Evolutionary conservation across 2,888 invertebrate species (phyloP).

Genomic region (Ischnus inquisitorius): DNA sequence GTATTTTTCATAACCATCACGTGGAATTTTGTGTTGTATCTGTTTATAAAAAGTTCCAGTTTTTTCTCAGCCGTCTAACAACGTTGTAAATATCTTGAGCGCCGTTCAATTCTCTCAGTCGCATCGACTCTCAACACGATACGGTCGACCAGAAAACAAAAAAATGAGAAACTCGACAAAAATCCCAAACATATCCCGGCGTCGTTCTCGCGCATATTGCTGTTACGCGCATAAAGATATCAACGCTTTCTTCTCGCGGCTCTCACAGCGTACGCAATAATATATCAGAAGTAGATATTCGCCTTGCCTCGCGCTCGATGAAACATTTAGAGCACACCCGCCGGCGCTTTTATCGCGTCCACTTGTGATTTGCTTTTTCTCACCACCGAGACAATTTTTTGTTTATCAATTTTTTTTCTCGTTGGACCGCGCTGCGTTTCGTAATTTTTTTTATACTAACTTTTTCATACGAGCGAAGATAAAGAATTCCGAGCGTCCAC

Average conservation of each 20-base stretch:
- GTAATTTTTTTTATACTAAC: neutral
- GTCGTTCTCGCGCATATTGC: slow-evolving; percentile 15
- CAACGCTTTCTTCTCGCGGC: slow-evolving; percentile 51
- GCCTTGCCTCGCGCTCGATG: slow-evolving; percentile 25
- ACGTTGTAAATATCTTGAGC: slow-evolving; percentile 48
- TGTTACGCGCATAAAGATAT: slow-evolving; percentile 53
- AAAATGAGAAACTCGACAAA: slow-evolving; percentile 43
- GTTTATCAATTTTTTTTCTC: neutral
- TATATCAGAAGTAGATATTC: slow-evolving; percentile 53
- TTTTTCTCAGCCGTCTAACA: no score
- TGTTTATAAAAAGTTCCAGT: no score
- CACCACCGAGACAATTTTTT: neutral
- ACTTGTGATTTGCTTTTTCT: slow-evolving; percentile 39
- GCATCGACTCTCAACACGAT: neutral
- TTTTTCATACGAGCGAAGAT: neutral
- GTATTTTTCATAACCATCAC: no score
- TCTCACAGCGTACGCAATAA: slow-evolving; percentile 41
- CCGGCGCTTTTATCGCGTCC: neutral
- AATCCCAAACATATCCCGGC: slow-evolving; percentile 55
- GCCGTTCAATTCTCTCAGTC: slow-evolving; percentile 39
- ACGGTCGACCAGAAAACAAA: slow-evolving; percentile 7
- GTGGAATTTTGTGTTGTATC: no score
- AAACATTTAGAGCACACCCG: slow-evolving; percentile 49
- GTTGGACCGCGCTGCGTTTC: neutral
- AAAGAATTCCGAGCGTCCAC: neutral